Evolutionary conservation across 2,888 invertebrate genomes (phyloP), one percentile per base, ranked within the genome.

Genomic region (Pollenia griseotomentosa): DNA sequence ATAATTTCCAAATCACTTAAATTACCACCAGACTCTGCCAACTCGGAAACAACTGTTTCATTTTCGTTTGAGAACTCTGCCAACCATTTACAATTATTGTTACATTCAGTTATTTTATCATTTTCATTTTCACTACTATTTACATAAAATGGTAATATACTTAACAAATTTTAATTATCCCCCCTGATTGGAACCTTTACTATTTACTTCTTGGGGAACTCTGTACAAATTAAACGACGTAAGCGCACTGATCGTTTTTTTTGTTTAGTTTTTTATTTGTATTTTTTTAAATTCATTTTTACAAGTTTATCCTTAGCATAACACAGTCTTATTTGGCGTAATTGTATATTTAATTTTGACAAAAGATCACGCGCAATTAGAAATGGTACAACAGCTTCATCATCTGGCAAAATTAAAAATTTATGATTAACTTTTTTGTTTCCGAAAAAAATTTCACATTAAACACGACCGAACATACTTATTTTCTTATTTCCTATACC

Each of bases 31-130:
- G 51, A 55, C 48, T 12, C 55, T 42, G 19, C 19, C 6, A 48
- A 79, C 70, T 79, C 70, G 42, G 68, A 70, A 61, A 79, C 79
- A 79, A 70, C 33, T 79, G 61, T 65, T 44, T 65, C 19, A 55
- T 63, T 77, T 10, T 65, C 75, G 42, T 23, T 53, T 44, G 63
- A 65, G 40, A 63, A 44, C 11, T 53, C 48, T 48, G 23, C 16
- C 23, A 61, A 63, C 53, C 59, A 19, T 68, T 40, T 23, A 14
- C 48, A 59, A 61, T 65, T 65, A 77, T 65, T 77, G 59, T 74
- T 44, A n/a, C n/a, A n/a, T n/a, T n/a, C n/a, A 55, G 57, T 65
- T 16, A 63, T 74, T 33, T 48, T 48, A 59, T 61, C 73, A 55
- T 61, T 61, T n/a, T 48, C 59, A 61, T 74, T n/a, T n/a, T n/a